Evolutionary conservation across 2,113 vertebrate genomes (phyloP), one percentile per base, ranked within the genome.

Genomic region (Callorhinus ursinus): DNA sequence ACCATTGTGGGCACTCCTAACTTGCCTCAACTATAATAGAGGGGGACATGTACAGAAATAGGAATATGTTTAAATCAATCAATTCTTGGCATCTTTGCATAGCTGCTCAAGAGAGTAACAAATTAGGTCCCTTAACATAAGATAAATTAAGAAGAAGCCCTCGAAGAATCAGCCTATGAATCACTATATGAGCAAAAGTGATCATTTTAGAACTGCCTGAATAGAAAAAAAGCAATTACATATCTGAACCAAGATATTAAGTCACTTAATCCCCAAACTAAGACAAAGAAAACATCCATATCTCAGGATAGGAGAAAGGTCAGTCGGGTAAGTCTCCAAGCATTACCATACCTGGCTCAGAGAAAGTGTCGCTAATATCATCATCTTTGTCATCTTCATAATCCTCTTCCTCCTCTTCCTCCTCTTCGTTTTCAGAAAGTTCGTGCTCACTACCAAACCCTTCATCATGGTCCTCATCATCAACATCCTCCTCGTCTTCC

Each of bases 381-480:
- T 99, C 99, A 5, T 99, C 99, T 97, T 99, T 99, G 97, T 99
- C 99, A 36, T 99, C 99, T 96, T 99, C 99, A 6, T 99, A 99
- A 92, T 99, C 99, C 14, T 99, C 98, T 13, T 99, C 99, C 28
- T 99, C 99, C 1, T 99, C 99, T 61, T 99, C 99, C 4, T 99
- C 99, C 49, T 99, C 99, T 2, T 99, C 99, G 0, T 99, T 99
- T 95, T 99, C 99, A 87, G 99, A 99, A 13, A 99, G 99, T 97
- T 99, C 99, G 0, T 99, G 99, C 98, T 99, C 99, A 5, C 99
- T 99, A 95, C 99, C 99, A 16, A 99, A 99, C 11, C 99, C 99
- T 98, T 99, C 99, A 80, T 99, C 99, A 0, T 99, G 99, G 98
- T 99, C 99, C 98, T 99, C 99, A 4, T 99, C 99, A 11, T 99